phyloP scores from a whole-genome alignment of 2,888 invertebrate genomes.

The Drosophila buzzatii region DNA sequence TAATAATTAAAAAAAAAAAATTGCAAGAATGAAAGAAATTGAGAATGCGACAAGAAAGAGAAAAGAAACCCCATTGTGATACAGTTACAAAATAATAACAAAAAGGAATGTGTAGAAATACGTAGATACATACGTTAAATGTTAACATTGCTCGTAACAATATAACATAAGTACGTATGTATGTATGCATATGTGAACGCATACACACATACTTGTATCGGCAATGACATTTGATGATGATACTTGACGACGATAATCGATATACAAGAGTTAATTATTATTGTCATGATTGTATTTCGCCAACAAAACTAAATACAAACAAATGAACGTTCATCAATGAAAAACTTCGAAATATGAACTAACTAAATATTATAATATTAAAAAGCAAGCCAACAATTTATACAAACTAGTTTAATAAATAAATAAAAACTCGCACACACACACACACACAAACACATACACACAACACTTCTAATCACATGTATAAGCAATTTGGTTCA shows the following conservation, averaged over 20 bases:
- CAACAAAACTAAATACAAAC: not conserved
- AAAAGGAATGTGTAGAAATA: constrained; percentile 51
- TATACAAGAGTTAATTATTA: constrained; percentile 28
- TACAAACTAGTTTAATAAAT: constrained; percentile 68
- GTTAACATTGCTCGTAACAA: constrained; percentile 48
- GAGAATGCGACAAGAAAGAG: constrained; percentile 23
- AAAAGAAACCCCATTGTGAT: constrained; percentile 55
- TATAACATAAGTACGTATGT: constrained; percentile 25
- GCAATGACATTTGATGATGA: constrained; percentile 52
- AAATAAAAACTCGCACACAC: constrained; percentile 30
- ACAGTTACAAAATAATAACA: constrained; percentile 58
- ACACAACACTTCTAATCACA: constrained; percentile 43
- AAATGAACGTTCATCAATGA: constrained; percentile 6
- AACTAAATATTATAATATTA: constrained; percentile 34
- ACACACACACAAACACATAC: constrained; percentile 12
- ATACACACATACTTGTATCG: constrained; percentile 27
- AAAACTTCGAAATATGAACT: constrained; percentile 23
- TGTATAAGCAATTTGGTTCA: constrained; percentile 47
- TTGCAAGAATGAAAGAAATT: not conserved
- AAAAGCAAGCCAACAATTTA: constrained; percentile 81
- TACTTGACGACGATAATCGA: constrained; percentile 29
- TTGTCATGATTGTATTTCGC: constrained; percentile 52
- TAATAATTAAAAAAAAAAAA: not conserved
- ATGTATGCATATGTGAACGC: constrained; percentile 22
- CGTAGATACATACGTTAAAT: constrained; percentile 60